Conservation (phyloP, 2,888 invertebrate species). For the Leucophora obtusa region DNA sequence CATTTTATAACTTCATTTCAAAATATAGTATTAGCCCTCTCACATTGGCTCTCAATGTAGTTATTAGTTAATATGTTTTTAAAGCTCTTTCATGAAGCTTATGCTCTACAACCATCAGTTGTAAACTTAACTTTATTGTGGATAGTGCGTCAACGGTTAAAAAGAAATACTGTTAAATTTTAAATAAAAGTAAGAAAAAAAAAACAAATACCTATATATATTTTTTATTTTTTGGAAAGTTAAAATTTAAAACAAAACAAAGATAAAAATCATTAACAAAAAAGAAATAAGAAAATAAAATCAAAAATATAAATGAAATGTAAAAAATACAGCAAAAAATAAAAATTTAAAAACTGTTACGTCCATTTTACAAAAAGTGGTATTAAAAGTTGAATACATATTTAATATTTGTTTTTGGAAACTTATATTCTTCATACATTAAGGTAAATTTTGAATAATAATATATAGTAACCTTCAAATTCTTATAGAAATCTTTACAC, state of each 20-base stretch:
- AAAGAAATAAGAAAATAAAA: conserved; percentile 11
- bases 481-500: not conserved
- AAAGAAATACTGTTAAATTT: not conserved
- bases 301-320: not conserved
- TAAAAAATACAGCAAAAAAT: conserved; percentile 8
- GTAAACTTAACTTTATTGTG: conserved; percentile 35
- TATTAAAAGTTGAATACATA: not conserved
- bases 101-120: conserved; percentile 32
- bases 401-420: not conserved
- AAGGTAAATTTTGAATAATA: not conserved
- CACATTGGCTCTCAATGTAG: not conserved
- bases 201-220: conserved; percentile 8
- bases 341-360: not conserved
- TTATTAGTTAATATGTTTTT: not conserved
- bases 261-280: conserved; percentile 12
- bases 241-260: not conserved
- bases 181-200: conserved; percentile 15
- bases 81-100: conserved; percentile 26
- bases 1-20: not conserved
- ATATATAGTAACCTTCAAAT: conserved; percentile 35
- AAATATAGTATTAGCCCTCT: not conserved
- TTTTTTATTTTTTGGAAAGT: conserved; percentile 44
- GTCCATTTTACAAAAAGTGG: not conserved
- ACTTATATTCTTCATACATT: not conserved
- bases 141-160: conserved; percentile 21